Conservation (phyloP, 92 coral and sea anemone species). For the Epizoanthus scotinus region DNA sequence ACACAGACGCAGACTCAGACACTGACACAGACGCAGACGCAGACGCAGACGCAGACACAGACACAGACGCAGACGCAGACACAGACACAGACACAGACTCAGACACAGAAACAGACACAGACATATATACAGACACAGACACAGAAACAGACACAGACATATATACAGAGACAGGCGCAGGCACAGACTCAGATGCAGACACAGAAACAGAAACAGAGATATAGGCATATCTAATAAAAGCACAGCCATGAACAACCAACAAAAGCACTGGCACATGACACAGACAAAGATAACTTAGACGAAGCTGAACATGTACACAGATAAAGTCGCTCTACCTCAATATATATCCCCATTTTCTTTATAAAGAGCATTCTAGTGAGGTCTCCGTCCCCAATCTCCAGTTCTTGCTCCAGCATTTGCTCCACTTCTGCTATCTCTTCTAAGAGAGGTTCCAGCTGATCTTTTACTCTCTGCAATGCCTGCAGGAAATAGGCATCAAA, state of each 20-base stretch:
- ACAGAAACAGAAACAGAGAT: background rate
- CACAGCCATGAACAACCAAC: background rate
- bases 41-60: no score
- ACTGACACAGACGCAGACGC: no score
- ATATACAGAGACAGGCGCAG: background rate
- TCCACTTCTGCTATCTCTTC: conserved; percentile 62
- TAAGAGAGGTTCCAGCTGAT: conserved; percentile 66
- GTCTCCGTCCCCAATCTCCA: conserved; percentile 51
- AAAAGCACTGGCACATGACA: background rate
- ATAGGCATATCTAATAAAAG: background rate
- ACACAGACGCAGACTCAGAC: no score
- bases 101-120: no score
- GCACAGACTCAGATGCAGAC: background rate
- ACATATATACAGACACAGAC: background rate
- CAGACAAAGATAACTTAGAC: background rate
- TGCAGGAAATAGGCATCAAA: background rate
- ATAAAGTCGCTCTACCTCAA: conserved; percentile 57
- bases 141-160: no score
- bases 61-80: no score
- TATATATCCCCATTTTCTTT: conserved; percentile 76
- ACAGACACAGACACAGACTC: no score
- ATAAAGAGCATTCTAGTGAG: conserved; percentile 70
- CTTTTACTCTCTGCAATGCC: conserved; percentile 26
- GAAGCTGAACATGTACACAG: background rate
- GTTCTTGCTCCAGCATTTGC: conserved; percentile 30